These are phyloP conservation scores for Pseudorhiza aurosa DNA, from an alignment of 30 jellyfish, hydroid and myxozoan species.

Conservation along the genomic window DNA sequence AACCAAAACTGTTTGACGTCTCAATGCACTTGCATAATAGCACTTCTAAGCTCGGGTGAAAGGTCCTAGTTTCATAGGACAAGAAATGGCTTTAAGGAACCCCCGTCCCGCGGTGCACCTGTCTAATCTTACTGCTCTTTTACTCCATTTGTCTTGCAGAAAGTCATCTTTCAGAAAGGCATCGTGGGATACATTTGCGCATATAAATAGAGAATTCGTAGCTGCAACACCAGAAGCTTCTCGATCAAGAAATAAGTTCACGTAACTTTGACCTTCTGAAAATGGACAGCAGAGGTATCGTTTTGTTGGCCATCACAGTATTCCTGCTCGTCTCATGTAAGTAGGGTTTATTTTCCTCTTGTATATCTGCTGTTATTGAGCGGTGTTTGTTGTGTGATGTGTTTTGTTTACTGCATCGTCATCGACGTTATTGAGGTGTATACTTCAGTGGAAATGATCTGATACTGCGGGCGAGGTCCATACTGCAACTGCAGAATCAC, in stretches of 20 bases:
- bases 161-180: background rate
- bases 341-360: too few species aligned
- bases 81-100: background rate
- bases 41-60: background rate
- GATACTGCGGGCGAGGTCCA: too few species aligned
- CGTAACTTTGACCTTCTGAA: too few species aligned
- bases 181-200: constrained; percentile 20
- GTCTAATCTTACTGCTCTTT: constrained; percentile 32
- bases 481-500: too few species aligned
- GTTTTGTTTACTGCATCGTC: too few species aligned
- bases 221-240: constrained; percentile 2
- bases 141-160: background rate
- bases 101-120: constrained; percentile 30
- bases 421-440: too few species aligned
- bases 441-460: too few species aligned
- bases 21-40: background rate
- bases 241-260: too few species aligned
- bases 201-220: constrained; percentile 10
- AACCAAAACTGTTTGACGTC: background rate
- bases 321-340: background rate
- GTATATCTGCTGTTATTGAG: too few species aligned
- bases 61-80: background rate
- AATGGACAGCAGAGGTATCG: too few species aligned
- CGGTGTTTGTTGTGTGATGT: too few species aligned
- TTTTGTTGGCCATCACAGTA: background rate